Conservation (phyloP, 2,797 vertebrate species). For the Cossypha niveicapilla region DNA sequence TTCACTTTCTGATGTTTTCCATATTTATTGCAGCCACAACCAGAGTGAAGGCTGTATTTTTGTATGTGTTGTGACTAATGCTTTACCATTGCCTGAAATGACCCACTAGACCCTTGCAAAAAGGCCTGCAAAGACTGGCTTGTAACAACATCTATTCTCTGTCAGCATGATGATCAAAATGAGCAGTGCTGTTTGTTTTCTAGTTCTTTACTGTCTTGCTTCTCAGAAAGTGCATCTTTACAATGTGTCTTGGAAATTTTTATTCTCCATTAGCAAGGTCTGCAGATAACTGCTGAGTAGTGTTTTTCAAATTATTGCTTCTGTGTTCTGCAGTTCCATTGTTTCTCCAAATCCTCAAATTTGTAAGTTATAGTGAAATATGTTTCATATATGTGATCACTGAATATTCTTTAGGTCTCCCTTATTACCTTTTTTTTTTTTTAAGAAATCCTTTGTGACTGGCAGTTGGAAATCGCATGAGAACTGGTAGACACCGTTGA, state of each 20-base stretch:
- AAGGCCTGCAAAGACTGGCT: background rate
- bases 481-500: background rate
- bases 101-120: background rate
- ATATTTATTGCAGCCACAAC: background rate
- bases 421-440: background rate
- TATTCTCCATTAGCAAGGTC: background rate
- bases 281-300: background rate
- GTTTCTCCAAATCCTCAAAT: background rate
- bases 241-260: background rate
- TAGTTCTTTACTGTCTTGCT: background rate
- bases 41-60: background rate
- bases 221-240: background rate
- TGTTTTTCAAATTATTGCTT: background rate
- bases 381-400: rapidly evolving
- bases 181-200: background rate
- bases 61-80: background rate
- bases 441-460: background rate
- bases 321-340: background rate
- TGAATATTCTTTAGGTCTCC: background rate
- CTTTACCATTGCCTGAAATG: background rate
- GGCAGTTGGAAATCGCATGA: background rate
- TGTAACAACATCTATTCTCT: background rate
- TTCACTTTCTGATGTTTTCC: background rate
- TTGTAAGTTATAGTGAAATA: background rate
- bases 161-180: background rate